Conservation (phyloP, 2,888 invertebrate genomes). For the Meta bourneti region DNA sequence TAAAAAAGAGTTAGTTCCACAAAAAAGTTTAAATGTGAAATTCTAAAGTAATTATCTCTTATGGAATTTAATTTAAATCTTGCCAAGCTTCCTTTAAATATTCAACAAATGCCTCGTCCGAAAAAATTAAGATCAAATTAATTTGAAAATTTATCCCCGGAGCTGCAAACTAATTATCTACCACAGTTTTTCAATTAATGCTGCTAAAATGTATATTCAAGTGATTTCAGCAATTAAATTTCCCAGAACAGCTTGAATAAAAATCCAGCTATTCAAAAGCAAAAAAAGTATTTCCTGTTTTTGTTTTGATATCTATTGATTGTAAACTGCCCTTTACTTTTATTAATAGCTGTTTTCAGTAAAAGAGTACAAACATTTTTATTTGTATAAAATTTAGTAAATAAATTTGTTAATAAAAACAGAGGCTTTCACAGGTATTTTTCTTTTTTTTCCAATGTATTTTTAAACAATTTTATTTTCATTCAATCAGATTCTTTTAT, state of each 20-base stretch:
- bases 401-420: too few species aligned
- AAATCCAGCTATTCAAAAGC: too few species aligned
- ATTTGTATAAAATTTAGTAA: too few species aligned
- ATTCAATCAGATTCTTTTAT: too few species aligned
- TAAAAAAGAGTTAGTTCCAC: background rate
- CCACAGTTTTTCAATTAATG: conserved; percentile 15
- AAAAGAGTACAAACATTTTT: too few species aligned
- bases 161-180: conserved; percentile 49
- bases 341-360: too few species aligned
- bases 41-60: conserved; percentile 21
- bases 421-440: too few species aligned
- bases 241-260: background rate
- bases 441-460: too few species aligned
- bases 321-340: too few species aligned
- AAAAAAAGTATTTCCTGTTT: too few species aligned
- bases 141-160: conserved; percentile 39
- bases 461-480: too few species aligned
- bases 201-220: conserved; percentile 5
- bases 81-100: background rate
- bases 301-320: too few species aligned
- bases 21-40: background rate
- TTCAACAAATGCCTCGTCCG: background rate
- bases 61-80: conserved; percentile 8
- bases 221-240: conserved; percentile 11
- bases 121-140: conserved; percentile 34